Percentiles rank a stretch among this genome's conserved stretches.
These are phyloP conservation scores for Cataglyphis rosenhaueri DNA, from an alignment of 2,888 invertebrate species.

Conservation along the genomic window DNA sequence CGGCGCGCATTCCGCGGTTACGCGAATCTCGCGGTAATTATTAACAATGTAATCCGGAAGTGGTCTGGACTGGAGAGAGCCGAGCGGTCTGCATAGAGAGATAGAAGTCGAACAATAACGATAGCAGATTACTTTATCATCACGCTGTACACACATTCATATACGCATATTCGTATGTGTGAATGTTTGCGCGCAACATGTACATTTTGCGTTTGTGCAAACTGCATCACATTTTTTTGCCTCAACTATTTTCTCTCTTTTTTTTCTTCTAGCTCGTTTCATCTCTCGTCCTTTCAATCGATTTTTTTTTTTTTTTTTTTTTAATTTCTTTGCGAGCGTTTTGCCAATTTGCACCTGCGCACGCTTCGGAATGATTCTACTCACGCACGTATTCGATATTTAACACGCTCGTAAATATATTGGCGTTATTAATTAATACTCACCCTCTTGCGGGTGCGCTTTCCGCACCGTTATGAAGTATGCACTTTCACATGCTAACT, in stretches of 20 bases:
- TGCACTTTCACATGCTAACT: conserved; percentile 6
- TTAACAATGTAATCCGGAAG: conserved; percentile 71
- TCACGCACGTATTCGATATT: conserved; percentile 37
- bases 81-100: conserved; percentile 25
- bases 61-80: conserved; percentile 61
- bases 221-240: conserved; percentile 20
- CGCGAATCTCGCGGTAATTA: conserved; percentile 64
- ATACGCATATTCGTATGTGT: background rate
- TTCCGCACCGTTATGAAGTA: background rate
- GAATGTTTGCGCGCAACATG: conserved; percentile 31
- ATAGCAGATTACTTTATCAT: conserved; percentile 52
- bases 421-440: conserved; percentile 50
- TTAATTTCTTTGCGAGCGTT: conserved; percentile 30
- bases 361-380: background rate
- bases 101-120: conserved; percentile 41
- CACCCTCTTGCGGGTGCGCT: background rate
- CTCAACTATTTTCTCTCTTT: background rate
- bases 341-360: conserved; percentile 25
- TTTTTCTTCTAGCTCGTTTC: background rate
- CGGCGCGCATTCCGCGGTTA: conserved; percentile 49
- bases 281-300: background rate
- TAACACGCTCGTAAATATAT: conserved; percentile 45
- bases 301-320: conserved; percentile 13
- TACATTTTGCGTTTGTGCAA: conserved; percentile 12
- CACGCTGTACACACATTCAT: background rate